A percentile compares a stretch with the other conserved stretches of the same genome.
phyloP scores from a whole-genome alignment of 1,140 invertebrate genomes.

The Hycleus phaleratus region DNA sequence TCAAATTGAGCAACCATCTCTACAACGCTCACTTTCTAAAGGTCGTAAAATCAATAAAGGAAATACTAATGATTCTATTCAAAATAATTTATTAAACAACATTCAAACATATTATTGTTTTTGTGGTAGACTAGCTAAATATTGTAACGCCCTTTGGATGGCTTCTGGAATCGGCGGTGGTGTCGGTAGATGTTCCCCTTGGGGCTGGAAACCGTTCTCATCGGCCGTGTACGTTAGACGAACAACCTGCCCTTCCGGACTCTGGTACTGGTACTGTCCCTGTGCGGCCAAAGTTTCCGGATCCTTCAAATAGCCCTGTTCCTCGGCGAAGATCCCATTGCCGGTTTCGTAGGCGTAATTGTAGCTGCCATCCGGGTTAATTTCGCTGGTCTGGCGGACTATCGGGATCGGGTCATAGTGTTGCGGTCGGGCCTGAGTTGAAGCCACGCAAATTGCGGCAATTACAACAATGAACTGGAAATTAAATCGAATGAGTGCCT shows the following conservation, averaged over 20 bases:
- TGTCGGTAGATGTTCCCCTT: constrained; percentile 46
- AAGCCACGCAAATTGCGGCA: too few relatives aligned
- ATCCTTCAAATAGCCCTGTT: constrained; percentile 38
- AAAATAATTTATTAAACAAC: constrained; percentile 2
- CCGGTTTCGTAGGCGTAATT: constrained; percentile 50
- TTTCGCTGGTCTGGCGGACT: constrained; percentile 49
- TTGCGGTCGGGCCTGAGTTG: too few relatives aligned
- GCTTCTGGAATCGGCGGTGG: constrained; percentile 48
- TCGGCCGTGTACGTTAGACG: constrained; percentile 55
- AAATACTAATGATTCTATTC: too few relatives aligned
- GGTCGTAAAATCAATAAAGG: too few relatives aligned
- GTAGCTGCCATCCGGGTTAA: constrained; percentile 53
- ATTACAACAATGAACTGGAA: too few relatives aligned
- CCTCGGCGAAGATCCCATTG: constrained; percentile 47
- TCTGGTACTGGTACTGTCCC: constrained; percentile 31
- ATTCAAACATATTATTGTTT: constrained; percentile 4
- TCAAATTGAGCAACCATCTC: too few relatives aligned
- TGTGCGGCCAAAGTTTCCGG: constrained; percentile 33
- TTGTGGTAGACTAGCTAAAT: constrained; percentile 41
- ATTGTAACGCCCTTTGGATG: constrained; percentile 45
- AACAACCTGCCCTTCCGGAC: constrained; percentile 44
- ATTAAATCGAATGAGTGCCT: too few relatives aligned
- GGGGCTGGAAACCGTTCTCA: constrained; percentile 57
- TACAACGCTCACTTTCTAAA: too few relatives aligned
- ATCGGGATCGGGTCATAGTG: constrained; percentile 31